A percentile compares a stretch with the other conserved stretches of the same genome.
These are phyloP conservation scores for Ctenoplectra terminalis DNA, from an alignment of 1,140 invertebrate genomes.

Conservation along the genomic window DNA sequence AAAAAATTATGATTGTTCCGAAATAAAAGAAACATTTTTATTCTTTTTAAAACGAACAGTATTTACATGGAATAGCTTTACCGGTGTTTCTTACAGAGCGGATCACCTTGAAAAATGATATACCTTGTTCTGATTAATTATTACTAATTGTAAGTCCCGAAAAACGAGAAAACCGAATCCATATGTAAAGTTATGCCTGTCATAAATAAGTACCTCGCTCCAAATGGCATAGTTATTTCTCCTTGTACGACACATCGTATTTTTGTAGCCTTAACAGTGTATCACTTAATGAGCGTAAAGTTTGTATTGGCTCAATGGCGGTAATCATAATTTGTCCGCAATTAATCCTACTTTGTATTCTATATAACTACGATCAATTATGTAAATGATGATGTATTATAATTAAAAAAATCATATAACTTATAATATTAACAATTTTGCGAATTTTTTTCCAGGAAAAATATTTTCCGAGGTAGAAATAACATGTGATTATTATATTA, in stretches of 20 bases:
- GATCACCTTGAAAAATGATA: constrained; percentile 48
- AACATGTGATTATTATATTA: no score
- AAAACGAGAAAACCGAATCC: not conserved
- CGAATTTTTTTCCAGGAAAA: no score
- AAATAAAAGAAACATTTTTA: not conserved
- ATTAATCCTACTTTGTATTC: constrained; percentile 6
- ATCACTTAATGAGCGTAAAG: not conserved
- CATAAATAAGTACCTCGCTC: constrained; percentile 23
- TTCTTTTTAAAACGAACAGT: not conserved
- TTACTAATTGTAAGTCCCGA: not conserved
- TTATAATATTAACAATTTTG: no score
- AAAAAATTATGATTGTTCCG: no score
- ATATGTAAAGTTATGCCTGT: not conserved
- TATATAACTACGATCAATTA: no score
- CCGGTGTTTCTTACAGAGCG: constrained; percentile 12
- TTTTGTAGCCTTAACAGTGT: not conserved
- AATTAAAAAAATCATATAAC: not conserved
- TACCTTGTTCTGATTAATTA: constrained; percentile 42
- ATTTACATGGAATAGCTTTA: not conserved
- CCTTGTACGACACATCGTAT: not conserved
- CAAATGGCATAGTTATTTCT: constrained; percentile 11
- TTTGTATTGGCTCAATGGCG: not conserved
- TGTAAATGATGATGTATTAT: no score
- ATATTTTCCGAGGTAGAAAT: no score
- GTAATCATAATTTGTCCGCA: not conserved